Evolutionary conservation across 2,797 vertebrate species (phyloP).

Genomic region (Helostoma temminkii): DNA sequence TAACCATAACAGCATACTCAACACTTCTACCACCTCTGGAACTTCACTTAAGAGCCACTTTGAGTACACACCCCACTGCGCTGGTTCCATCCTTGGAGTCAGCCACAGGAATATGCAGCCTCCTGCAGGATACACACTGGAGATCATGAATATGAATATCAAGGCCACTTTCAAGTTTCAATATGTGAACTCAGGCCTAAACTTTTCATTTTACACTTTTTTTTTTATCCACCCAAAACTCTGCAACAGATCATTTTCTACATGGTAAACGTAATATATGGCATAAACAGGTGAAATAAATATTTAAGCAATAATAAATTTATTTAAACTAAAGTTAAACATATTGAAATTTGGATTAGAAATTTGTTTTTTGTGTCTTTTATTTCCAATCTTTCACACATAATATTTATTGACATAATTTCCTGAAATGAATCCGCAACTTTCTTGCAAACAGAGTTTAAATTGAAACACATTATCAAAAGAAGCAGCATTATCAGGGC

Average conservation of each 20-base stretch:
- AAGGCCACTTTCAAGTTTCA: slow-evolving; percentile 29
- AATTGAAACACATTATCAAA: slow-evolving; percentile 32
- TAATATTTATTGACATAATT: slow-evolving; percentile 12
- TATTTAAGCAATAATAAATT: no score
- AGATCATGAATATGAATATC: slow-evolving; percentile 50
- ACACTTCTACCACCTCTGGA: slow-evolving; percentile 45
- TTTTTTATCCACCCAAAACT: slow-evolving; percentile 4
- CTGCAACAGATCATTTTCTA: slow-evolving; percentile 19
- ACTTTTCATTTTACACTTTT: background rate
- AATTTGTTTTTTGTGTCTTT: slow-evolving; percentile 5
- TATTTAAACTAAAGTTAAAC: background rate
- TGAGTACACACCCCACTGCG: slow-evolving; percentile 27
- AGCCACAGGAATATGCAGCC: slow-evolving; percentile 31
- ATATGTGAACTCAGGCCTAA: slow-evolving; percentile 16
- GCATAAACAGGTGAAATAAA: no score
- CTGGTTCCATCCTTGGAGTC: slow-evolving; percentile 28
- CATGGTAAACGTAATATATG: background rate
- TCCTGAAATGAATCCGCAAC: slow-evolving; percentile 27
- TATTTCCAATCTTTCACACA: slow-evolving; percentile 1
- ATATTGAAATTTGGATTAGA: background rate
- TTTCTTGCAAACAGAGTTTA: slow-evolving; percentile 11
- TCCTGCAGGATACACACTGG: slow-evolving; percentile 31
- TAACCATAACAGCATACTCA: slow-evolving; percentile 45
- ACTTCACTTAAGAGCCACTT: slow-evolving; percentile 50
- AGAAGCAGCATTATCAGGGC: slow-evolving; percentile 8